Percentiles rank a stretch among this genome's conserved stretches.
These are phyloP conservation scores for Drosophila watanabei DNA, from an alignment of 1,140 invertebrate species.

Conservation along the genomic window DNA sequence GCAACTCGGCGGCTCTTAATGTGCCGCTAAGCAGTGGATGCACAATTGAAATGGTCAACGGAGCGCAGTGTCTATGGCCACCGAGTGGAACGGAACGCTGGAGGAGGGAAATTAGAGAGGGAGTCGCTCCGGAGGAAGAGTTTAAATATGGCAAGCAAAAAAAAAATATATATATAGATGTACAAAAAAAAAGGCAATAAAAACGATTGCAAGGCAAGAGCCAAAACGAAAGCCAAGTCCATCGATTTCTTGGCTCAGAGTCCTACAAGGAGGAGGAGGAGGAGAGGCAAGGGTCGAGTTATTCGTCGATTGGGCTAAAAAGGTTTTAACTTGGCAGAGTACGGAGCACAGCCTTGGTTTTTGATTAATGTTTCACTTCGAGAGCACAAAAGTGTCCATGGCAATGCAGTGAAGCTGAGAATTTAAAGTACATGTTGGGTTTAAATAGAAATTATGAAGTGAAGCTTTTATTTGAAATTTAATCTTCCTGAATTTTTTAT, in stretches of 20 bases:
- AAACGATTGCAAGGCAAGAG: conserved; percentile 18
- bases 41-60: conserved; percentile 60
- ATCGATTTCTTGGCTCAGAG: conserved; percentile 12
- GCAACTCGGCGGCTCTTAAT: conserved; percentile 47
- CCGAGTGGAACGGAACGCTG: conserved; percentile 46
- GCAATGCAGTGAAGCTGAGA: background rate
- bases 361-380: conserved; percentile 22
- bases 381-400: conserved; percentile 7
- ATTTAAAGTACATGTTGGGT: conserved; percentile 1
- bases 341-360: background rate
- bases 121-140: conserved; percentile 22
- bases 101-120: conserved; percentile 14
- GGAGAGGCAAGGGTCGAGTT: background rate
- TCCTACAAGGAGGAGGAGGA: background rate
- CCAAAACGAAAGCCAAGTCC: conserved; percentile 23
- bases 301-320: conserved; percentile 16
- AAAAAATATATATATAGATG: background rate
- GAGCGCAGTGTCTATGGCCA: conserved; percentile 59
- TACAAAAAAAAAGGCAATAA: conserved; percentile 4
- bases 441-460: background rate
- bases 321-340: conserved; percentile 8
- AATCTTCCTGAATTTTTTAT: too few species aligned
- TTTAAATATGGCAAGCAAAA: conserved; percentile 11
- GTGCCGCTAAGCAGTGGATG: conserved; percentile 57
- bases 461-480: background rate